Evolutionary conservation across 2,797 vertebrate genomes (phyloP).

Genomic region (Epinephelus malabaricus): DNA sequence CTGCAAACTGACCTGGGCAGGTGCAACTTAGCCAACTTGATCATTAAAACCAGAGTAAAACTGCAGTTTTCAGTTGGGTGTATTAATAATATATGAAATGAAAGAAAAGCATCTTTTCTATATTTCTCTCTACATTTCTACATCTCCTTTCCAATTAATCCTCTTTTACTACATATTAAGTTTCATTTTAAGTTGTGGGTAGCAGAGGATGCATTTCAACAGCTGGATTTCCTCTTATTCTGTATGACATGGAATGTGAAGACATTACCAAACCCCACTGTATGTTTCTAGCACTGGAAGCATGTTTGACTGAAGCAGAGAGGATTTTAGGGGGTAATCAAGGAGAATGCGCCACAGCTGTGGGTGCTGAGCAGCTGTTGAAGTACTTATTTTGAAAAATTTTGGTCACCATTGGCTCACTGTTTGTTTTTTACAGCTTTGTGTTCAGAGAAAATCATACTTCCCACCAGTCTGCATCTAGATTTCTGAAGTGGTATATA

Average conservation of each 20-base stretch:
- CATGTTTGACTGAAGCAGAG: constrained; percentile 29
- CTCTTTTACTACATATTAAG: constrained; percentile 63
- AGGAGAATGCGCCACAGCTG: constrained; percentile 42
- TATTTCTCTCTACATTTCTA: constrained; percentile 14
- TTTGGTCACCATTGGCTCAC: constrained; percentile 9
- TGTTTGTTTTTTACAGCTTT: constrained; percentile 2
- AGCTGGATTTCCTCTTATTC: constrained; percentile 60
- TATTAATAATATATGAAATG: not conserved
- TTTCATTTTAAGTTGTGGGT: constrained; percentile 60
- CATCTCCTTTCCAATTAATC: constrained; percentile 63
- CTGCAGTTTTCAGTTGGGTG: not conserved
- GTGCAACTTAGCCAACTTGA: not conserved
- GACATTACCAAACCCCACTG: constrained; percentile 52
- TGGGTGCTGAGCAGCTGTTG: constrained; percentile 46
- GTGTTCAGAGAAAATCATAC: constrained; percentile 19
- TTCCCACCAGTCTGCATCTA: not conserved
- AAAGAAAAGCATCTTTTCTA: not conserved
- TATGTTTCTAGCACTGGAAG: constrained; percentile 22
- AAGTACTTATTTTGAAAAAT: constrained; percentile 43
- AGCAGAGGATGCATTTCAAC: constrained; percentile 58
- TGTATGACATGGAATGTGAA: constrained; percentile 51
- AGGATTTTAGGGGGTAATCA: constrained; percentile 53
- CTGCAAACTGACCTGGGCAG: not conserved
- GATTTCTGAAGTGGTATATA: constrained; percentile 1
- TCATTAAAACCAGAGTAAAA: not conserved